Percentiles rank a stretch among this genome's conserved stretches.
These are phyloP conservation scores for Melinopterus prodromus DNA, from an alignment of 2,888 invertebrate species.

Conservation along the genomic window DNA sequence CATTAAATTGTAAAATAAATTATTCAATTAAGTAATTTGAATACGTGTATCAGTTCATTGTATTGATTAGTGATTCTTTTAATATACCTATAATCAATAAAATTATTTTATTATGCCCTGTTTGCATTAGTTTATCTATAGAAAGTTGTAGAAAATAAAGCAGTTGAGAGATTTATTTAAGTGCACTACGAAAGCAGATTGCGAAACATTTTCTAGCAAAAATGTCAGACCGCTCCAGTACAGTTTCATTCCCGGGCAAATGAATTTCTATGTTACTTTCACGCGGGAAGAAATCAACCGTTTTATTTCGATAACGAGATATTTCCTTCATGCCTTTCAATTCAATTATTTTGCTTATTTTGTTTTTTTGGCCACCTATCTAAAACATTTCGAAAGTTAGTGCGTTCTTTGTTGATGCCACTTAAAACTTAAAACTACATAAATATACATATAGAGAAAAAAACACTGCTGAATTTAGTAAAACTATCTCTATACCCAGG, in stretches of 20 bases:
- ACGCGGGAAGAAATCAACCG: neutral
- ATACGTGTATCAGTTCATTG: neutral
- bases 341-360: neutral
- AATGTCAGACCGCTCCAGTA: neutral
- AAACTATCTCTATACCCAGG: no score
- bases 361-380: neutral
- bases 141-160: neutral
- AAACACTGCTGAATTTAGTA: no score
- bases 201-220: neutral
- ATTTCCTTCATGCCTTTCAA: neutral
- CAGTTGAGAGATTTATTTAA: neutral
- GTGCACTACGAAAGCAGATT: neutral
- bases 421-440: neutral
- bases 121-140: neutral
- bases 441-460: neutral
- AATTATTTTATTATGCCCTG: no score
- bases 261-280: neutral
- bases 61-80: neutral
- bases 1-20: neutral
- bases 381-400: neutral
- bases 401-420: neutral
- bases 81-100: neutral
- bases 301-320: neutral
- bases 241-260: neutral
- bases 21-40: neutral